Percentiles rank a stretch among this genome's conserved stretches.
phyloP scores from a whole-genome alignment of 2,888 invertebrate genomes.

The Trissolcus brochymenae region DNA sequence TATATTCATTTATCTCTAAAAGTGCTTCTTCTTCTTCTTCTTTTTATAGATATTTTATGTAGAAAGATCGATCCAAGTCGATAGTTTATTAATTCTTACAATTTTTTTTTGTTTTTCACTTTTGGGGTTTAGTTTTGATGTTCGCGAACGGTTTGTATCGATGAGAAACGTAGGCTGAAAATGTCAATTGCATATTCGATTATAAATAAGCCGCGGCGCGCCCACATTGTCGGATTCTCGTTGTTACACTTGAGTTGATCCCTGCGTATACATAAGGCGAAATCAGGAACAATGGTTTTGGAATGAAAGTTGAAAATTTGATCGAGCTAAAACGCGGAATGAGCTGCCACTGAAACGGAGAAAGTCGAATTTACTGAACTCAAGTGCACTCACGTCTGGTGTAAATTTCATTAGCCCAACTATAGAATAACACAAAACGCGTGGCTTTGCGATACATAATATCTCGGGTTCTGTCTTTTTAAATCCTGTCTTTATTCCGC shows the following conservation, averaged over 20 bases:
- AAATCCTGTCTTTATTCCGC: slow-evolving; percentile 22
- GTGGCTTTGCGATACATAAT: slow-evolving; percentile 32
- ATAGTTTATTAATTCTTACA: too few relatives aligned
- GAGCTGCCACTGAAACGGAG: slow-evolving; percentile 18
- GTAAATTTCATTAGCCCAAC: slow-evolving; percentile 31
- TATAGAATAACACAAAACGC: slow-evolving; percentile 24
- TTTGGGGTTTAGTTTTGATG: too few relatives aligned
- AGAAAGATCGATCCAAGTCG: too few relatives aligned
- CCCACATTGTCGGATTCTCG: slow-evolving; percentile 19
- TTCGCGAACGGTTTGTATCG: slow-evolving; percentile 31
- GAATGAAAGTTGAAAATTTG: slow-evolving; percentile 47
- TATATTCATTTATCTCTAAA: too few relatives aligned
- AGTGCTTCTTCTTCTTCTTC: too few relatives aligned
- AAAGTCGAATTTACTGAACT: slow-evolving; percentile 25
- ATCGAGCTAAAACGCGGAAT: slow-evolving; percentile 39
- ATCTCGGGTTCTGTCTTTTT: slow-evolving; percentile 8
- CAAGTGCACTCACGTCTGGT: slow-evolving; percentile 5
- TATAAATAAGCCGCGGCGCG: slow-evolving; percentile 30
- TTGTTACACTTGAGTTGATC: slow-evolving; percentile 27
- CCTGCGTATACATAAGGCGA: slow-evolving; percentile 46
- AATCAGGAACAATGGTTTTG: slow-evolving; percentile 47
- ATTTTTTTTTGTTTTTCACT: too few relatives aligned
- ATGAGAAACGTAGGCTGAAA: slow-evolving; percentile 24
- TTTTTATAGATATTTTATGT: too few relatives aligned
- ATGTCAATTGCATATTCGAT: slow-evolving; percentile 52